Base-by-base conservation (phyloP, 2,113 vertebrate genomes). In the Dasypus novemcinctus region DNA sequence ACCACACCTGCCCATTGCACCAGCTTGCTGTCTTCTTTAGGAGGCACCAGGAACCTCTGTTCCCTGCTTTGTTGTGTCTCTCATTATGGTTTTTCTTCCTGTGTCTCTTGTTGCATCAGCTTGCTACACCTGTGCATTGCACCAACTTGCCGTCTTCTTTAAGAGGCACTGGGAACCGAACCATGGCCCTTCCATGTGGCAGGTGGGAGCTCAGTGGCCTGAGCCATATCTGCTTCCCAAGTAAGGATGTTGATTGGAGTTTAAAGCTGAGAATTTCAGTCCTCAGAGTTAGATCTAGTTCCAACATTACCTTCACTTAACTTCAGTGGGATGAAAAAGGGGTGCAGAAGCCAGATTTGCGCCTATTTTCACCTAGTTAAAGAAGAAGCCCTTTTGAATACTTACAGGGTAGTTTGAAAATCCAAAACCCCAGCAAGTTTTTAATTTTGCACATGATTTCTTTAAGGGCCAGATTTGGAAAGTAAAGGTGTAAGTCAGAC, bases 401-500 rank as follows among this genome's bases (percentile, higher is more conserved):
- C 12, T 27, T 13, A 9, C 4, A 46, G 83, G n/a, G 33, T 13
- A 27, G 13, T 54, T 85, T 49, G 15, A 54, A 76, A 33, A 33
- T 46, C 6, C 49, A 31, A 36, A 33, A 85, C 33, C 41, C 29
- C 33, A 36, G 29, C 43, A n/a, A 43, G 4, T 81, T 61, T 66
- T 79, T 72, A 17, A 15, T 90, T 87, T 85, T 90, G 57, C 52
- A 38, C 23, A 1, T 64, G 31, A 75, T 64, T 64, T 71, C 52
- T 97, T 41, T 89, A 82, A 92, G 69, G 0, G 89, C 81, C 79
- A 75, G 11, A 36, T 91, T 94, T 94, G 81, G 76, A 94, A 49
- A 11, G 71, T 59, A 87, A 80, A 63, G 27, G 14, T 49, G 31
- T 85, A 86, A 12, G 25, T n/a, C 91, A 95, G 88, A 72, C 76